Evolutionary conservation across 1,140 invertebrate species (phyloP).

Genomic region (Orius insidiosus): DNA sequence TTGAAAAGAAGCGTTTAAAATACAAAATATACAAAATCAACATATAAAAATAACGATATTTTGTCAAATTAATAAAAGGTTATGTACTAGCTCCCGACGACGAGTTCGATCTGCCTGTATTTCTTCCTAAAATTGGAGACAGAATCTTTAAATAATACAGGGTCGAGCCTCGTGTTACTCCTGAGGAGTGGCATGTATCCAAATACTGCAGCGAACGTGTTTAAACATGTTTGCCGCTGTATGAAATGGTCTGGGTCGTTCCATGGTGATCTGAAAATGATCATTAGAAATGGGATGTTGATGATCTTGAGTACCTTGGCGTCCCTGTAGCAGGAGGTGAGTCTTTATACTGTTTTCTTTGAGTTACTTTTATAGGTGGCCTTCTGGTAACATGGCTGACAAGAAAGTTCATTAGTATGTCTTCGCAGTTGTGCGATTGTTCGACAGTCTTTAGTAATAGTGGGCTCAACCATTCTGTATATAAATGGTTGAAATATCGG

Average conservation of each 20-base stretch:
- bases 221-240: constrained; percentile 79
- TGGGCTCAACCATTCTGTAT: constrained; percentile 62
- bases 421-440: constrained; percentile 85
- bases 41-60: no score
- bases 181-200: constrained; percentile 88
- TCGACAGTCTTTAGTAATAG: constrained; percentile 72
- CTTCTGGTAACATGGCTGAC: constrained; percentile 80
- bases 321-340: constrained; percentile 29
- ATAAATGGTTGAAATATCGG: constrained; percentile 82
- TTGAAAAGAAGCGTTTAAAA: no score
- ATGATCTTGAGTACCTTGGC: constrained; percentile 12
- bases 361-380: constrained; percentile 89
- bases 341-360: constrained; percentile 83
- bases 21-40: no score
- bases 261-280: constrained; percentile 49
- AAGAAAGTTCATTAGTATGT: constrained; percentile 92
- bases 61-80: no score
- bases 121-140: constrained; percentile 91
- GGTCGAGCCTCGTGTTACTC: constrained; percentile 79
- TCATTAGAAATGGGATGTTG: neutral
- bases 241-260: constrained; percentile 86
- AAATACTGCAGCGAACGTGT: constrained; percentile 82
- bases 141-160: constrained; percentile 85
- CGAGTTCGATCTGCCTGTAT: constrained; percentile 84
- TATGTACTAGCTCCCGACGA: constrained; percentile 49